A percentile compares a stretch with the other conserved stretches of the same genome.
Evolutionary conservation across 2,797 vertebrate genomes (phyloP).

Genomic region (Apogon talboti): DNA sequence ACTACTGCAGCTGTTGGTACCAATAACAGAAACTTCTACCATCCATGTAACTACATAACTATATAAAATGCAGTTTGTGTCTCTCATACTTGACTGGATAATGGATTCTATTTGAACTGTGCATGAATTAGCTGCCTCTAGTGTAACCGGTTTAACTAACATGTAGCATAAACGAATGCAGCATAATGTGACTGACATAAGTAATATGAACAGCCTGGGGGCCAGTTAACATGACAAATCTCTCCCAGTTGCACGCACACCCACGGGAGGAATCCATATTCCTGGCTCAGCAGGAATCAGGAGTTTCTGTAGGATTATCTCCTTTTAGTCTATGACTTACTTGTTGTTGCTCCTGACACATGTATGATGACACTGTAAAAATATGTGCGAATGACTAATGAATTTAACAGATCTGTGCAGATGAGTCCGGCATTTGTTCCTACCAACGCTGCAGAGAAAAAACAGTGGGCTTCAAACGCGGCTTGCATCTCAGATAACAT

Average conservation of each 20-base stretch:
- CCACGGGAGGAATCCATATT: constrained; percentile 23
- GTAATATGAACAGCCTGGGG: background rate
- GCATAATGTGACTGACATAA: background rate
- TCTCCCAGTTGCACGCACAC: constrained; percentile 5
- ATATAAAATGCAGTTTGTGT: background rate
- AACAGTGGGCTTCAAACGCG: background rate
- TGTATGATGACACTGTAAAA: background rate
- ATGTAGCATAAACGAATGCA: background rate
- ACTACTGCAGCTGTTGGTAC: too few species aligned
- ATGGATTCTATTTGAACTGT: background rate
- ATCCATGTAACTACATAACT: too few species aligned
- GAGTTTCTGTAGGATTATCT: constrained; percentile 50
- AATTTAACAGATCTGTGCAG: background rate
- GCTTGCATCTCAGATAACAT: constrained; percentile 2
- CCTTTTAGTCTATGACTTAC: constrained; percentile 20
- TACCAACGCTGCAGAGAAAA: background rate
- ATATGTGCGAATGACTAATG: constrained; percentile 9
- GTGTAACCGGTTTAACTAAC: background rate
- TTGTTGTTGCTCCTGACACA: constrained; percentile 20
- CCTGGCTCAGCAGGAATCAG: constrained; percentile 30
- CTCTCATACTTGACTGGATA: background rate
- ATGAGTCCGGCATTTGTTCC: constrained; percentile 4
- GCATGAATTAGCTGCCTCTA: background rate
- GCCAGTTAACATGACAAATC: background rate
- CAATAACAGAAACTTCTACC: too few species aligned